Evolutionary conservation across 2,113 vertebrate genomes (phyloP).

Genomic region (Butorides virescens): DNA sequence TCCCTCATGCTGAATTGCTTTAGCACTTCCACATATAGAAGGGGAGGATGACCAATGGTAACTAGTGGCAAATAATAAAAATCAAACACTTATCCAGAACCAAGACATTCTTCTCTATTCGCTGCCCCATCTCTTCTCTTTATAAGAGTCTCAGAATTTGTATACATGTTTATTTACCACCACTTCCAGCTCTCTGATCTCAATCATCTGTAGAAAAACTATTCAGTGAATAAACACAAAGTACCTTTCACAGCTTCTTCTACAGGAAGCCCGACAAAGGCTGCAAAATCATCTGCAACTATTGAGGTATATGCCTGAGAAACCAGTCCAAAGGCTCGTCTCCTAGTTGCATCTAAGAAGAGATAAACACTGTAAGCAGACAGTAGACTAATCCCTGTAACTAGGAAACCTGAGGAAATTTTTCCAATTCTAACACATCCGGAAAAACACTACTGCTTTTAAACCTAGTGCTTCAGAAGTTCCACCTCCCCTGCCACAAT

Average conservation of each 20-base stretch:
- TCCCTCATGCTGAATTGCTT: not conserved
- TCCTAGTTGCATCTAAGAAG: slow-evolving; percentile 85
- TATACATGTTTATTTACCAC: not conserved
- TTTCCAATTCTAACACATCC: not conserved
- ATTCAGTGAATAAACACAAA: not conserved
- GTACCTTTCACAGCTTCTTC: slow-evolving; percentile 96
- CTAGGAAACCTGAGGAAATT: not conserved
- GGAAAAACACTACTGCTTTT: not conserved
- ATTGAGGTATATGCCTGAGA: slow-evolving; percentile 97
- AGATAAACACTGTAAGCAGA: not conserved
- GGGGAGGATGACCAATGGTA: not conserved
- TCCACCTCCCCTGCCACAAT: not conserved
- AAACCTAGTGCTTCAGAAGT: not conserved
- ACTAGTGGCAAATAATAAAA: not conserved
- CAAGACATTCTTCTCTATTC: not conserved
- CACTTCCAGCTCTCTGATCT: not conserved
- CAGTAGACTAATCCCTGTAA: not conserved
- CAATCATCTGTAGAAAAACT: not conserved
- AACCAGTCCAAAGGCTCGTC: slow-evolving; percentile 89
- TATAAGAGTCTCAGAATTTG: not conserved
- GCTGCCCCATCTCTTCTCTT: not conserved
- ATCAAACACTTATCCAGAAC: not conserved
- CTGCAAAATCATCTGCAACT: slow-evolving; percentile 90
- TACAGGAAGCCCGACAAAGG: slow-evolving; percentile 93
- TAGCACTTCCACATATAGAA: not conserved